Evolutionary conservation across 2,888 invertebrate species (phyloP).

Genomic region (Drosophila parthenogenetica): DNA sequence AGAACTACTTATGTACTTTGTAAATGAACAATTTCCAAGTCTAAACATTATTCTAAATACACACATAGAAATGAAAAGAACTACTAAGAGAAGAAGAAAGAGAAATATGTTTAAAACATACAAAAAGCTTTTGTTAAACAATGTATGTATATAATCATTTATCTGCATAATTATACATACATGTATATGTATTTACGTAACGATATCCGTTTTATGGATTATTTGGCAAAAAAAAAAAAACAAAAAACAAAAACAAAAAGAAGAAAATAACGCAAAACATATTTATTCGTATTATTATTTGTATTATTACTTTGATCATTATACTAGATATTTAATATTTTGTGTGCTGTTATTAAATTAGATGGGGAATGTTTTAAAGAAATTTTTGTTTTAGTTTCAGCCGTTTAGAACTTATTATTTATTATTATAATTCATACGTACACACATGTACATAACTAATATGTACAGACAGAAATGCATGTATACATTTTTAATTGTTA

Average conservation of each 20-base stretch:
- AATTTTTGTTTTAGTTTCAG: constrained; percentile 41
- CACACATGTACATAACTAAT: background rate
- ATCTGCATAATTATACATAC: constrained; percentile 19
- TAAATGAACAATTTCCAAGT: constrained; percentile 68
- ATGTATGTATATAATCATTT: constrained; percentile 36
- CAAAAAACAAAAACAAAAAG: constrained; percentile 10
- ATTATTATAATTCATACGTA: background rate
- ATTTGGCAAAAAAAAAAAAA: constrained; percentile 39
- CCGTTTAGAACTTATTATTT: constrained; percentile 15
- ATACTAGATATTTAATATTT: constrained; percentile 20
- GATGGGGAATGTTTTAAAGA: constrained; percentile 32
- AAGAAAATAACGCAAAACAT: constrained; percentile 37
- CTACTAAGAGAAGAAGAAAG: constrained; percentile 18
- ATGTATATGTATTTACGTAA: constrained; percentile 54
- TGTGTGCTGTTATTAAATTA: constrained; percentile 62
- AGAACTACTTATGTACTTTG: constrained; percentile 51
- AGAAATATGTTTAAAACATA: constrained; percentile 56
- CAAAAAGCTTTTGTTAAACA: constrained; percentile 50
- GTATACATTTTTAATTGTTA: constrained; percentile 43
- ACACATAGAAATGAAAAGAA: constrained; percentile 14
- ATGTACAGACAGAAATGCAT: constrained; percentile 1
- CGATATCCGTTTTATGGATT: constrained; percentile 78
- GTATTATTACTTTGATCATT: constrained; percentile 13
- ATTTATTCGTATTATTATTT: constrained; percentile 51
- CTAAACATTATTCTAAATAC: constrained; percentile 42